Conservation (phyloP, 2,797 vertebrate species). For the Cossypha niveicapilla region DNA sequence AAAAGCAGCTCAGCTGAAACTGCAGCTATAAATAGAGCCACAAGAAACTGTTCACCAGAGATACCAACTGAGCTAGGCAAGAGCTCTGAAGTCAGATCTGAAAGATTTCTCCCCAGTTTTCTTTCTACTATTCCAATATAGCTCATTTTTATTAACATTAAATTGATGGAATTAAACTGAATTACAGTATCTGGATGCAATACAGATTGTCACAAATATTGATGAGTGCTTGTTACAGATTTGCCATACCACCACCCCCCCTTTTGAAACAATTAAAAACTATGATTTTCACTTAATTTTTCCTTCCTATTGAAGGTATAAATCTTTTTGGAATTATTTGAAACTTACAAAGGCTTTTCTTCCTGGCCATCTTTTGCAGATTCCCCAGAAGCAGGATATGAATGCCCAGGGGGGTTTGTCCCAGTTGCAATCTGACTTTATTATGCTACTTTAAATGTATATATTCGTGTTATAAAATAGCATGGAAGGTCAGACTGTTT, state of each 20-base stretch:
- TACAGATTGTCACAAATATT: neutral
- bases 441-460: neutral
- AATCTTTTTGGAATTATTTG: neutral
- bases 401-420: neutral
- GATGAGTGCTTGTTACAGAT: neutral
- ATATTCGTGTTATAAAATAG: neutral
- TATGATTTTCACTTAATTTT: neutral
- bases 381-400: neutral
- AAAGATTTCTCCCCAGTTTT: neutral
- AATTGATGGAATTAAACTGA: neutral
- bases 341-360: neutral
- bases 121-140: neutral
- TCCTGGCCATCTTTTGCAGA: neutral
- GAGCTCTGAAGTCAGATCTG: neutral
- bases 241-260: neutral
- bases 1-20: constrained; percentile 22
- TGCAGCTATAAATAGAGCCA: constrained; percentile 26
- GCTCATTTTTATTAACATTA: neutral
- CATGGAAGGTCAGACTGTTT: neutral
- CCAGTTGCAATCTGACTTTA: neutral
- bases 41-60: neutral
- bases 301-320: neutral
- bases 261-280: neutral
- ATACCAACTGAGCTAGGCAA: neutral
- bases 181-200: neutral